A percentile compares a stretch with the other conserved stretches of the same genome.
phyloP scores from a whole-genome alignment of 2,797 vertebrate genomes.

The Dromococcyx pavoninus region DNA sequence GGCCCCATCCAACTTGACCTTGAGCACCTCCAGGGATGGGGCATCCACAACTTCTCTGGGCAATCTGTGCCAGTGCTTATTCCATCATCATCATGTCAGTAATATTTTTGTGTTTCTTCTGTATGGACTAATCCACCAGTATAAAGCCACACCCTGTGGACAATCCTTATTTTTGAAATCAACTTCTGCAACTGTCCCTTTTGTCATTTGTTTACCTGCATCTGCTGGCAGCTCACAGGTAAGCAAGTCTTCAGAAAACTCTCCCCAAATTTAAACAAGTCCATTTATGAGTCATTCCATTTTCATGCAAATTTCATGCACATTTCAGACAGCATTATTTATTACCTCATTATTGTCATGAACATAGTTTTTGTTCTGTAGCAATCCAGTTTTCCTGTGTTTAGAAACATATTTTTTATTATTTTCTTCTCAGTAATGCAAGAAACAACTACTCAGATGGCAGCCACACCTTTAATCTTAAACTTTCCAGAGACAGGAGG shows the following conservation, averaged over 20 bases:
- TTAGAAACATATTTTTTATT: not conserved
- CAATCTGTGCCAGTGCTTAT: too few relatives aligned
- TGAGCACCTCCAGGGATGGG: too few relatives aligned
- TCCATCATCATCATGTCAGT: fast-evolving
- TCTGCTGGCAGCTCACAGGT: not conserved
- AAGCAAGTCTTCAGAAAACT: not conserved
- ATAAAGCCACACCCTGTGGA: not conserved
- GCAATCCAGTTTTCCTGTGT: not conserved
- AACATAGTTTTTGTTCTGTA: not conserved
- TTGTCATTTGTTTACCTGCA: not conserved
- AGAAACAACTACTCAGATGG: not conserved
- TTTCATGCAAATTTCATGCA: not conserved
- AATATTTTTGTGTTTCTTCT: not conserved
- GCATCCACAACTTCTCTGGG: too few relatives aligned
- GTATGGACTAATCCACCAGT: not conserved
- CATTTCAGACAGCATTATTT: not conserved
- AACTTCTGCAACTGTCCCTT: not conserved
- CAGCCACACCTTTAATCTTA: not conserved
- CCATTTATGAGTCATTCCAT: not conserved
- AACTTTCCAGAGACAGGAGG: not conserved
- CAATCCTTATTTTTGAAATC: not conserved
- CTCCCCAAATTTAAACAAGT: not conserved
- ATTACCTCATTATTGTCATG: not conserved
- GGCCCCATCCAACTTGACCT: too few relatives aligned
- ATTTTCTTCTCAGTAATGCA: not conserved